phyloP scores from a whole-genome alignment of 2,113 vertebrate genomes.

The Felis chaus region DNA sequence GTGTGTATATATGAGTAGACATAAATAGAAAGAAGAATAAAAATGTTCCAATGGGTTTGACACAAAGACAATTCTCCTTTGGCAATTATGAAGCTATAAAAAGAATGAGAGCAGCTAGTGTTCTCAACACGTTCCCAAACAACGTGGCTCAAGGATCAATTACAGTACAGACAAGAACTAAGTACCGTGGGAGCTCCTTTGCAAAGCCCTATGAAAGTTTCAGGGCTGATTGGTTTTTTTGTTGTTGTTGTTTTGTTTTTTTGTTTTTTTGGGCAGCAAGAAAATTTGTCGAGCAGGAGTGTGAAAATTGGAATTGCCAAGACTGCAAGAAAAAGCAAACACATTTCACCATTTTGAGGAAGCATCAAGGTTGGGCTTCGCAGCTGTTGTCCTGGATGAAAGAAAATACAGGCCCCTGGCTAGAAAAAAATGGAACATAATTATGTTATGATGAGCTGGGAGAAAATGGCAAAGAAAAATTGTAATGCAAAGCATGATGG shows the following conservation, averaged over 20 bases:
- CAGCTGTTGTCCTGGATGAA: slow-evolving; percentile 82
- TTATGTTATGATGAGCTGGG: slow-evolving; percentile 85
- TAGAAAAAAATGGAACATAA: slow-evolving; percentile 79
- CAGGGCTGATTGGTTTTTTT: not conserved
- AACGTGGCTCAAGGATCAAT: slow-evolving; percentile 73
- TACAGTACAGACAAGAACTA: slow-evolving; percentile 57
- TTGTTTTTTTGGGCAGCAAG: slow-evolving; percentile 45
- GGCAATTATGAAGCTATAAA: slow-evolving; percentile 72
- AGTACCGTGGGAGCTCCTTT: slow-evolving; percentile 42
- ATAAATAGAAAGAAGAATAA: slow-evolving; percentile 58
- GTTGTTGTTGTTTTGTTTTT: not conserved
- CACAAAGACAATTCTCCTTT: slow-evolving; percentile 69
- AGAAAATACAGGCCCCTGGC: slow-evolving; percentile 79
- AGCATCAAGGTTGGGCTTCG: slow-evolving; percentile 82
- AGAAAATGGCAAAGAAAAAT: slow-evolving; percentile 80
- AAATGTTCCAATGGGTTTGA: slow-evolving; percentile 52
- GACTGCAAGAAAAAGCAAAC: slow-evolving; percentile 75
- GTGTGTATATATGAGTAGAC: not conserved
- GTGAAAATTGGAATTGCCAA: slow-evolving; percentile 77
- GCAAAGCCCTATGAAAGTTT: slow-evolving; percentile 62
- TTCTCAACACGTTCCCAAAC: slow-evolving; percentile 62
- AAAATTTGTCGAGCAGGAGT: slow-evolving; percentile 66
- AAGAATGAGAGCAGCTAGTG: slow-evolving; percentile 53
- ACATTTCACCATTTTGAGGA: slow-evolving; percentile 76
- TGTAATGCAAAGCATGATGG: slow-evolving; percentile 80